phyloP scores from a whole-genome alignment of 2,797 vertebrate species.

The Eulemur coronatus region DNA sequence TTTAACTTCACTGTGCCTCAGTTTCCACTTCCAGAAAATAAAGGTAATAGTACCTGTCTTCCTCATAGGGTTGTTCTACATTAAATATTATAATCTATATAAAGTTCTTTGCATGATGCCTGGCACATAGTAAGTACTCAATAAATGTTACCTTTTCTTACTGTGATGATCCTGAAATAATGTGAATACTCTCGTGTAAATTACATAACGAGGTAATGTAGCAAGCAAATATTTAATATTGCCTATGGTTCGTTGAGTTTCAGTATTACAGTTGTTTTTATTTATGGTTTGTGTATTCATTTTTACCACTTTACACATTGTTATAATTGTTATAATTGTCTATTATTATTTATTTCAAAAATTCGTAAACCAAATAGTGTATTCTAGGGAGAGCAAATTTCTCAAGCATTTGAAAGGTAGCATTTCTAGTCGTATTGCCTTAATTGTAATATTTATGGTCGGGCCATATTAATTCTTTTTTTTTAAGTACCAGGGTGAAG shows the following conservation, averaged over 20 bases:
- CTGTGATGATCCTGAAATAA: background rate
- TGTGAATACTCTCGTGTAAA: background rate
- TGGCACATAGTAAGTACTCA: background rate
- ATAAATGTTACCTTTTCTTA: background rate
- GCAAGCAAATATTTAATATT: background rate
- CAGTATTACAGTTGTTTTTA: background rate
- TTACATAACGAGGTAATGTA: background rate
- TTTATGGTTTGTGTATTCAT: background rate
- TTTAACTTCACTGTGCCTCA: background rate
- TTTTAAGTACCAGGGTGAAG: background rate
- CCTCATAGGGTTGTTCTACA: background rate
- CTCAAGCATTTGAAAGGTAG: background rate
- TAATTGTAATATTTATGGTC: background rate
- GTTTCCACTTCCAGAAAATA: slow-evolving; percentile 3
- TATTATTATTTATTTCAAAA: slow-evolving; percentile 11
- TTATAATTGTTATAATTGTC: background rate
- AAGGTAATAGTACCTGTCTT: background rate
- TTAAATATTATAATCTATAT: background rate
- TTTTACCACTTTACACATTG: background rate
- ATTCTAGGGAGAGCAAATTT: background rate
- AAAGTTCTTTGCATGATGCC: background rate
- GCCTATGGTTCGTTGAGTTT: background rate
- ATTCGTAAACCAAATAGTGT: background rate
- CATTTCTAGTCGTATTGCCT: background rate
- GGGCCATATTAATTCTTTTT: background rate